phyloP scores from a whole-genome alignment of 92 coral and sea anemone species.

The Epizoanthus stellaris region DNA sequence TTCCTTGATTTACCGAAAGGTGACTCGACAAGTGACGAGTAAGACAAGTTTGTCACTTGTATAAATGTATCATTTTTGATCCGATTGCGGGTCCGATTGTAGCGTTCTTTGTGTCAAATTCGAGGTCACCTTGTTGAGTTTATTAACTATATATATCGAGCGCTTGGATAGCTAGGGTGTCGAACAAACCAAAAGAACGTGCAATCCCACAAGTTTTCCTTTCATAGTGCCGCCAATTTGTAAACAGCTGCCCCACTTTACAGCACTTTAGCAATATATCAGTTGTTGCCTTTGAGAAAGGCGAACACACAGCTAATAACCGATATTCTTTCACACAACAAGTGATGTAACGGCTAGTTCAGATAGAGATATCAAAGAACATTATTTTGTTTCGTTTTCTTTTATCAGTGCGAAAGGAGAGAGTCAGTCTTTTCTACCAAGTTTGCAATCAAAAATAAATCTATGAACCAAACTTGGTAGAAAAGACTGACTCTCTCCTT shows the following conservation, averaged over 20 bases:
- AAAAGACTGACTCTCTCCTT: too few species aligned
- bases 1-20: not conserved
- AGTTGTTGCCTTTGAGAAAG: not conserved
- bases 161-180: not conserved
- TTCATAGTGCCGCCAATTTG: not conserved
- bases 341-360: not conserved
- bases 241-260: slow-evolving; percentile 1
- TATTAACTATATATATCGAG: not conserved
- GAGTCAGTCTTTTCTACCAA: not conserved
- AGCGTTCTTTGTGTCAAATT: slow-evolving; percentile 3
- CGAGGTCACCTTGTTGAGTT: slow-evolving; percentile 7
- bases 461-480: too few species aligned
- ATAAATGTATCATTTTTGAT: not conserved
- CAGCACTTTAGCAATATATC: not conserved
- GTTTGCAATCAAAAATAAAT: too few species aligned
- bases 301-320: not conserved
- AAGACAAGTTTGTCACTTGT: too few species aligned
- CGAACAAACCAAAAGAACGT: too few species aligned
- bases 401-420: not conserved
- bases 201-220: not conserved
- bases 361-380: not conserved
- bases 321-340: not conserved
- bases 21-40: not conserved
- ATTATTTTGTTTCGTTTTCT: not conserved
- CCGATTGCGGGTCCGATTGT: not conserved